These are phyloP conservation scores for Hemichromis elongatus DNA, from an alignment of 2,113 vertebrate genomes.

Conservation along the genomic window DNA sequence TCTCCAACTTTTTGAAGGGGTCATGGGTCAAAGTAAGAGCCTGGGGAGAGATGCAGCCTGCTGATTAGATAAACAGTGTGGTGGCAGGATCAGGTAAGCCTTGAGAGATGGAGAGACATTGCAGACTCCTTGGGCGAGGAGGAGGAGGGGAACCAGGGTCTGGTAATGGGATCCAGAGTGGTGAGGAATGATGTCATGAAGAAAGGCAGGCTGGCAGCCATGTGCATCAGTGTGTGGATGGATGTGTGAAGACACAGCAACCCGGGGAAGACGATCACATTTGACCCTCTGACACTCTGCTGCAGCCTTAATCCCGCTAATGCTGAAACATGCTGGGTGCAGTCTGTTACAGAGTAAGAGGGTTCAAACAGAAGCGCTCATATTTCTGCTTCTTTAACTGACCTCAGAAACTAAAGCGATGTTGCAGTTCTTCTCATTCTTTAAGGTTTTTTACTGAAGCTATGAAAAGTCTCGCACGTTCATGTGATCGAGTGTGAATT, in stretches of 20 bases:
- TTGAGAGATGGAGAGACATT: background rate
- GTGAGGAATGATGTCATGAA: conserved; percentile 54
- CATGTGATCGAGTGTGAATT: too few relatives aligned
- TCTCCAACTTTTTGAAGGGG: conserved; percentile 44
- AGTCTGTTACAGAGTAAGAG: background rate
- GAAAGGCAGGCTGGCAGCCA: conserved; percentile 17
- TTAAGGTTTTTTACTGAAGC: background rate
- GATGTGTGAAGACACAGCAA: conserved; percentile 2
- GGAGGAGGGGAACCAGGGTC: background rate
- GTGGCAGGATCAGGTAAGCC: conserved; percentile 17
- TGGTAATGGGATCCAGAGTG: conserved; percentile 34
- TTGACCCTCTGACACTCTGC: background rate
- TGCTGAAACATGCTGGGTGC: background rate
- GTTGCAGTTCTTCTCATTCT: background rate
- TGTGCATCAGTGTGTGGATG: background rate
- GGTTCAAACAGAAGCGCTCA: background rate
- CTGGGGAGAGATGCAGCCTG: conserved; percentile 14
- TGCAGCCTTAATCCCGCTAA: background rate
- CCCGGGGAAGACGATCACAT: background rate
- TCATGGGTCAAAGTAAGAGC: conserved; percentile 43
- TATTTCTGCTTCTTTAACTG: background rate
- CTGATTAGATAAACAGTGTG: conserved; percentile 40
- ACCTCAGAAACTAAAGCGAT: background rate
- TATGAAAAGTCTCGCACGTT: rapidly evolving
- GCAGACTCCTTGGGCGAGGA: background rate